Conservation (phyloP, 2,888 invertebrate genomes). For the Petrolisthes cinctipes region DNA sequence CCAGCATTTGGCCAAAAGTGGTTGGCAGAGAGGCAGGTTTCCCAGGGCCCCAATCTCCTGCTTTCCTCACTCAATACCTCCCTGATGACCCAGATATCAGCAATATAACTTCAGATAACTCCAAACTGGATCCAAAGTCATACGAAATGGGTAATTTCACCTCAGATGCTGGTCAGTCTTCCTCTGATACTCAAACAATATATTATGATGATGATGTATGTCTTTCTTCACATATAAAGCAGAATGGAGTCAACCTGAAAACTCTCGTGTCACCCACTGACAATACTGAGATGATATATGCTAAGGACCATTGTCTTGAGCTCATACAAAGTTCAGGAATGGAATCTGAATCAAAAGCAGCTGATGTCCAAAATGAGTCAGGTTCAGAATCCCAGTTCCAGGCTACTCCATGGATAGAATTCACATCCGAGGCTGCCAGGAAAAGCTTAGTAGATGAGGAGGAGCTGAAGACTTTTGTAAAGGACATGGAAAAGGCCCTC, state of each 20-base stretch:
- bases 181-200: too few species aligned
- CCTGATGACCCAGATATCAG: not conserved
- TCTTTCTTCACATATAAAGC: too few species aligned
- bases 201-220: too few species aligned
- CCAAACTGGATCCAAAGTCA: not conserved
- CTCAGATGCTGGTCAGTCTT: too few species aligned
- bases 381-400: not conserved
- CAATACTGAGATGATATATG: too few species aligned
- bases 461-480: constrained; percentile 39
- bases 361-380: not conserved
- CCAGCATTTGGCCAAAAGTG: not conserved
- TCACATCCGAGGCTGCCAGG: not conserved
- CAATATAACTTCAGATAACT: not conserved
- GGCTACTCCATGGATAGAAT: not conserved
- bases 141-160: too few species aligned
- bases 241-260: too few species aligned
- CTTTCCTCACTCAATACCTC: too few species aligned
- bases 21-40: not conserved
- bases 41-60: not conserved
- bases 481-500: constrained; percentile 44
- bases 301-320: too few species aligned
- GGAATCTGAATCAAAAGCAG: too few species aligned
- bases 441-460: constrained; percentile 43
- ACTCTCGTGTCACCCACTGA: too few species aligned
- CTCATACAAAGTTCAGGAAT: too few species aligned